Evolutionary conservation across 2,797 vertebrate species (phyloP), one percentile per base, ranked within the genome.

Genomic region (Glyptemys insculpta): DNA sequence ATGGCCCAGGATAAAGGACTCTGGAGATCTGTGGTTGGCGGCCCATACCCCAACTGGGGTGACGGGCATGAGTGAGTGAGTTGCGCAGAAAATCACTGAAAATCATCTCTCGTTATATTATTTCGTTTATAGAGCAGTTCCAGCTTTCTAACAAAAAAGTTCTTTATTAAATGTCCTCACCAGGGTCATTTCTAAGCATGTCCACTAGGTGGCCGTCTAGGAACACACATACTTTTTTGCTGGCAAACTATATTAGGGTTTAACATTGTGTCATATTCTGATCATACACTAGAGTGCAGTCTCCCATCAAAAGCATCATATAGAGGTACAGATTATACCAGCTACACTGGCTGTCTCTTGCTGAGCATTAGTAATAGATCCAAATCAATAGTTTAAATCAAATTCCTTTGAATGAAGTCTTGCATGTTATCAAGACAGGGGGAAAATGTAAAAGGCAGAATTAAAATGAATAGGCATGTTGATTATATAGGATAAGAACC

Each of bases 171-270:
- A 57, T 57, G 15, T 8, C 31, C 31, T 8, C 15, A 34, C 31
- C 10, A 23, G 3, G 21, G 3, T 23, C n/a, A 9, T 97, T 96
- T 44, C 87, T 78, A 2, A 0, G 74, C 37, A 0, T 21, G 0
- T 72, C 95, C 97, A 87, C 96, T 96, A 95, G 96, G 86, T 96
- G 96, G 97, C 97, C 91, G 95, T 95, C 92, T 83, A 96, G 54
- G 96, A 93, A 85, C 95, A 72, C 82, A 16, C n/a, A 90, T 80
- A 6, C 2, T 12, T 21, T 53, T 52, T 5, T 6, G 0, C 29
- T 29, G 2, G 11, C 81, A 59, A 50, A 21, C 37, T 1, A 44
- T 6, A 12, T 8, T 0, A 72, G 31, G 27, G 29, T 0, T 2
- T 0, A 0, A 25, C 31, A 74, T 79, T 10, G 8, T 82, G 83